Conservation (phyloP, 2,113 vertebrate species). For the Amblyopsis rosae region DNA sequence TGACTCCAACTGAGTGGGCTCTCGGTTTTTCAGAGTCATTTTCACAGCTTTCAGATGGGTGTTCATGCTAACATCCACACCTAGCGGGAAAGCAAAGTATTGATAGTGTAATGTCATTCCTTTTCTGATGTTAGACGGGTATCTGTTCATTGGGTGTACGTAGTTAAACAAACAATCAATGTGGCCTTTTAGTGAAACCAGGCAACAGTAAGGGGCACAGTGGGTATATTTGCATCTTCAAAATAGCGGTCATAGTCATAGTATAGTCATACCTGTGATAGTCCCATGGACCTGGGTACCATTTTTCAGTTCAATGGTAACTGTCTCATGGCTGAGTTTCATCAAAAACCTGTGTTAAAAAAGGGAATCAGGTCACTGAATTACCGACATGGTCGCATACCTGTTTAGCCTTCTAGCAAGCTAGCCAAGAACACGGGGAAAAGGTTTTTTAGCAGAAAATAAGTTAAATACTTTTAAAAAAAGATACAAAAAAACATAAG, state of each 20-base stretch:
- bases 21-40: constrained; percentile 98
- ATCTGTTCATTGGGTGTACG: no score
- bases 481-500: background rate
- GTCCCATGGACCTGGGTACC: constrained; percentile 98
- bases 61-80: constrained; percentile 98
- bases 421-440: no score
- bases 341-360: constrained; percentile 87
- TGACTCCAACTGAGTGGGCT: constrained; percentile 94
- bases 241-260: no score
- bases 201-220: background rate
- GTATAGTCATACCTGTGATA: constrained; percentile 91
- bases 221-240: background rate
- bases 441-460: no score
- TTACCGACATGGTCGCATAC: no score
- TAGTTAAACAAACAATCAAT: no score
- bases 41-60: constrained; percentile 98
- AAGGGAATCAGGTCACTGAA: constrained; percentile 5
- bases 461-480: background rate
- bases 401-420: no score
- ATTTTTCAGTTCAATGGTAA: constrained; percentile 97
- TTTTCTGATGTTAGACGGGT: no score
- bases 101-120: background rate
- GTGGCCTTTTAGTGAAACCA: no score
- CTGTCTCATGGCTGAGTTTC: constrained; percentile 98
- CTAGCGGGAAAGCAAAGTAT: constrained; percentile 56